Evolutionary conservation across 2,797 vertebrate species (phyloP).

Genomic region (Typhlichthys eigenmanni): DNA sequence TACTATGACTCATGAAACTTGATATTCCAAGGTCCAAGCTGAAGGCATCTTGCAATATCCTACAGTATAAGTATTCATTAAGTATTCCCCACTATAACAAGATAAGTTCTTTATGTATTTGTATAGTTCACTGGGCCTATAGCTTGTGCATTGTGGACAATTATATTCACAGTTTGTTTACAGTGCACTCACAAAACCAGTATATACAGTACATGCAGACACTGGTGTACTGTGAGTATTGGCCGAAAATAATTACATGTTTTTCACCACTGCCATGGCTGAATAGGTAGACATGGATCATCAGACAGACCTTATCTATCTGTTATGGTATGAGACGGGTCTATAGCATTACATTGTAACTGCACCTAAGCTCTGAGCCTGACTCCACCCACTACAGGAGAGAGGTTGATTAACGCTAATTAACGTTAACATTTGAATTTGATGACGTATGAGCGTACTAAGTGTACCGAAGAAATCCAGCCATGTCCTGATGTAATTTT

Average conservation of each 20-base stretch:
- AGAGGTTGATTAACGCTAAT: no score
- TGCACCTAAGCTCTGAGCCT: no score
- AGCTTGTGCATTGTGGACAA: conserved; percentile 56
- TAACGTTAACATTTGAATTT: no score
- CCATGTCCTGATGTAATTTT: no score
- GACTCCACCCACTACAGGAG: no score
- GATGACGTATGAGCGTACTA: no score
- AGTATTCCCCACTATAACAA: conserved; percentile 49
- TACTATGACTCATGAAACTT: conserved; percentile 13
- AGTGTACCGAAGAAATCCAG: no score
- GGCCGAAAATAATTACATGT: conserved; percentile 63
- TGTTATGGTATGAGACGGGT: conserved; percentile 33
- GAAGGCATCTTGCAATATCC: conserved; percentile 29
- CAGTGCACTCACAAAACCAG: conserved; percentile 45
- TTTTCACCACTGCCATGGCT: conserved; percentile 44
- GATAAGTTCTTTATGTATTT: conserved; percentile 59
- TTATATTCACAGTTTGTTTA: conserved; percentile 66
- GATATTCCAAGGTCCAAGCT: conserved; percentile 15
- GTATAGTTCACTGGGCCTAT: conserved; percentile 62
- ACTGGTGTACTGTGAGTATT: conserved; percentile 31
- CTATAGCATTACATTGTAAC: conserved; percentile 9
- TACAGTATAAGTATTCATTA: conserved; percentile 1
- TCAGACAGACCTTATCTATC: conserved; percentile 43
- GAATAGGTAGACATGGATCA: conserved; percentile 40
- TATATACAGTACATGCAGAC: conserved; percentile 36